A percentile compares a stretch with the other conserved stretches of the same genome.
These are phyloP conservation scores for Apodemus speciosus DNA, from an alignment of 2,113 vertebrate species.

Conservation along the genomic window DNA sequence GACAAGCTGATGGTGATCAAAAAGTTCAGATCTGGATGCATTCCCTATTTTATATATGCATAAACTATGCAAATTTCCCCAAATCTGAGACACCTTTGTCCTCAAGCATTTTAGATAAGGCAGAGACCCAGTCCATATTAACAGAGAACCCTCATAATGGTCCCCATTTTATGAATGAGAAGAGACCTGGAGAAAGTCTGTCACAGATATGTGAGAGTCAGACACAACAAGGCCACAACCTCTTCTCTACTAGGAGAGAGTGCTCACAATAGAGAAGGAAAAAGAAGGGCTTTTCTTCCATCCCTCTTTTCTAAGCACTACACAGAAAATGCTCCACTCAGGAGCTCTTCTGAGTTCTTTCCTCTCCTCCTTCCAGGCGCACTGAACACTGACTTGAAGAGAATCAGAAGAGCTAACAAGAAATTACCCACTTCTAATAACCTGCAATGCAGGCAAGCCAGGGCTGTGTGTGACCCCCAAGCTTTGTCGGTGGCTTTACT, in stretches of 20 bases:
- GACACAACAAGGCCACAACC: neutral
- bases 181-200: neutral
- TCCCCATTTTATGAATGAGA: neutral
- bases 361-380: neutral
- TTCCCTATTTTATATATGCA: neutral
- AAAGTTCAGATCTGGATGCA: neutral
- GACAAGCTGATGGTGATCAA: neutral
- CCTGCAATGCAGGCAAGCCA: neutral
- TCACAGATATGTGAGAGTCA: neutral
- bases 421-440: slow-evolving; percentile 3
- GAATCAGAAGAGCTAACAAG: neutral
- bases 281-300: neutral
- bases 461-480: neutral
- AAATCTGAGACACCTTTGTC: neutral
- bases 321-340: slow-evolving; percentile 15
- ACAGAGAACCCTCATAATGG: neutral
- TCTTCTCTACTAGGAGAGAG: neutral
- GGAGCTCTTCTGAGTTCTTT: neutral
- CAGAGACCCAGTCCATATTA: neutral
- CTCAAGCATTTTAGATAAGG: neutral
- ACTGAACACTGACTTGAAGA: neutral
- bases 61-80: neutral
- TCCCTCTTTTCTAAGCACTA: neutral
- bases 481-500: rapidly evolving
- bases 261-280: neutral